A percentile compares a stretch with the other conserved stretches of the same genome.
Evolutionary conservation across 2,888 invertebrate genomes (phyloP).

Genomic region (Vesta saturnalis): DNA sequence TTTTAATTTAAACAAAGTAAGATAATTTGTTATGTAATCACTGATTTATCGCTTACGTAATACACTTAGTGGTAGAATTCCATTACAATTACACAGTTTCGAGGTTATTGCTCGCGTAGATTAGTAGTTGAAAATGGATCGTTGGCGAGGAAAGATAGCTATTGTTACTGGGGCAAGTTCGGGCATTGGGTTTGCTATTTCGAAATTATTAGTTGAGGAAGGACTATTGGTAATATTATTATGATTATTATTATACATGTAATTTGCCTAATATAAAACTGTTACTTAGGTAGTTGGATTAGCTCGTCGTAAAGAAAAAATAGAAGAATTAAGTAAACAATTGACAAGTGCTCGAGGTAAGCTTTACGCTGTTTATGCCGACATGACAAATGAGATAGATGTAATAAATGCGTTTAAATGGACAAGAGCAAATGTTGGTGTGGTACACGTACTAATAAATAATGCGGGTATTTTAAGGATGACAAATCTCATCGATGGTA

Average conservation of each 20-base stretch:
- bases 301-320: slow-evolving; percentile 45
- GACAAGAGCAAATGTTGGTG: slow-evolving; percentile 46
- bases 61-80: no score
- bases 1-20: no score
- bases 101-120: no score
- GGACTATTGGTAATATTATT: not conserved
- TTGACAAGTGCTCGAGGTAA: slow-evolving; percentile 42
- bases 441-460: slow-evolving; percentile 48
- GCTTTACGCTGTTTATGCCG: slow-evolving; percentile 43
- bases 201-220: not conserved
- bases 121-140: not conserved
- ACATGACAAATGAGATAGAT: slow-evolving; percentile 48
- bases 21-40: no score
- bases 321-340: slow-evolving; percentile 42
- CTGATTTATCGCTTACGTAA: no score
- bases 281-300: slow-evolving; percentile 45
- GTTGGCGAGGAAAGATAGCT: slow-evolving; percentile 8
- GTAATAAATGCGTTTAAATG: slow-evolving; percentile 47
- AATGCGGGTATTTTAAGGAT: slow-evolving; percentile 45
- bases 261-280: not conserved
- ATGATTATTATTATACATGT: not conserved
- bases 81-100: no score
- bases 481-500: slow-evolving; percentile 18
- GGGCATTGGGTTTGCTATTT: slow-evolving; percentile 2
- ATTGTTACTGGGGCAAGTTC: slow-evolving; percentile 15